Percentiles rank a stretch among this genome's conserved stretches.
Conservation (phyloP, 2,113 vertebrate species). For the Panthera uncia region DNA sequence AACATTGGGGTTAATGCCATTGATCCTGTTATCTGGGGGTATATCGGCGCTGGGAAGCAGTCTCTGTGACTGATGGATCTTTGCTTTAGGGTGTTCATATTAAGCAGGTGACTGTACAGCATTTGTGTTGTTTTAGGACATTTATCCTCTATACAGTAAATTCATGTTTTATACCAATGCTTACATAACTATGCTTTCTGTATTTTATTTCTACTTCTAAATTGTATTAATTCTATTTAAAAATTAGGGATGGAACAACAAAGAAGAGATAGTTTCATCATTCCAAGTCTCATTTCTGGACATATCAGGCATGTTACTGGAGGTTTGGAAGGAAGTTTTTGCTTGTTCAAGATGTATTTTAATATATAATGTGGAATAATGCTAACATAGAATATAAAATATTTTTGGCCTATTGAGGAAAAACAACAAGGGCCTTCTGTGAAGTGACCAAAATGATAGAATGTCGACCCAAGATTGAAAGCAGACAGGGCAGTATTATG, state of each 20-base stretch:
- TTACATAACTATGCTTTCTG: neutral
- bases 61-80: neutral
- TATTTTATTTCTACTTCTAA: neutral
- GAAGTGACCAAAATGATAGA: neutral
- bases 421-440: neutral
- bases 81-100: neutral
- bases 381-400: neutral
- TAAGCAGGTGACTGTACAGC: neutral
- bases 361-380: neutral
- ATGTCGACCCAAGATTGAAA: neutral
- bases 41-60: neutral
- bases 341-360: neutral
- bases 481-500: conserved; percentile 30
- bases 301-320: neutral
- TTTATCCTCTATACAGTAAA: neutral
- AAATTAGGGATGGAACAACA: neutral
- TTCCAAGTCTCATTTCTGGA: neutral
- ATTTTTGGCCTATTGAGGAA: conserved; percentile 27
- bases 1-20: neutral
- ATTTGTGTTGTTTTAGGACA: neutral
- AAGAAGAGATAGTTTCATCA: neutral
- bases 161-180: neutral
- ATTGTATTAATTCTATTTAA: neutral
- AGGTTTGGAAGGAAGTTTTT: neutral
- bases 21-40: neutral